Percentiles rank a stretch among this genome's conserved stretches.
Conservation (phyloP, 1,140 invertebrate genomes). For the Pemphigus obesinymphae region DNA sequence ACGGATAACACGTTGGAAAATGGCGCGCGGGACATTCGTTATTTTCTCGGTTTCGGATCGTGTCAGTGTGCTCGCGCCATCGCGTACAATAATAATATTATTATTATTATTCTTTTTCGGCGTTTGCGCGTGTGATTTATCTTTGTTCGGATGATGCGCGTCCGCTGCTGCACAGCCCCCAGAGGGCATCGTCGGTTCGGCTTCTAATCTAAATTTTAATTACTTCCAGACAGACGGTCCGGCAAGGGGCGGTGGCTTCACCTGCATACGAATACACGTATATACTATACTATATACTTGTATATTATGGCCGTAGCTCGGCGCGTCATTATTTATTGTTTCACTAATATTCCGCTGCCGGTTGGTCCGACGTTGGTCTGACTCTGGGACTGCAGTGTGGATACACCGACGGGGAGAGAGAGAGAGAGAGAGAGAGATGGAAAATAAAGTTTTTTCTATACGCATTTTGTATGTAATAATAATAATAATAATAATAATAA, state of each 20-base stretch:
- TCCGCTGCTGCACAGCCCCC: constrained; percentile 22
- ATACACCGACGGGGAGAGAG: no score
- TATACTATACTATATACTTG: background rate
- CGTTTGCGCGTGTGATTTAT: constrained; percentile 25
- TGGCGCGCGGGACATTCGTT: constrained; percentile 1
- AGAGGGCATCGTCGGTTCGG: background rate
- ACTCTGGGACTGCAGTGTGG: background rate
- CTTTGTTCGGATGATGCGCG: constrained; percentile 37
- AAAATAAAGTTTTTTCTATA: constrained; percentile 18
- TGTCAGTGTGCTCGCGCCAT: no score
- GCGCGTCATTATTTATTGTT: constrained; percentile 39
- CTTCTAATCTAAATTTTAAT: constrained; percentile 42
- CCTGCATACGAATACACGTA: background rate
- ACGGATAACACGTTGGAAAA: background rate
- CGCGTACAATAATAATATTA: background rate
- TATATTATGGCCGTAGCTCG: background rate
- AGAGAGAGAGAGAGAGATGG: no score
- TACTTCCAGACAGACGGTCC: constrained; percentile 28
- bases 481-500: no score
- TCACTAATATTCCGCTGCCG: constrained; percentile 40
- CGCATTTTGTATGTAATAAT: background rate
- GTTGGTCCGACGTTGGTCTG: background rate
- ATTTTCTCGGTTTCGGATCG: constrained; percentile 15
- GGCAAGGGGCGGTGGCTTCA: background rate
- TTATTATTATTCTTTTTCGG: background rate